Percentiles rank a stretch among this genome's conserved stretches.
phyloP scores from a whole-genome alignment of 2,888 invertebrate species.

The Petrolisthes cinctipes region DNA sequence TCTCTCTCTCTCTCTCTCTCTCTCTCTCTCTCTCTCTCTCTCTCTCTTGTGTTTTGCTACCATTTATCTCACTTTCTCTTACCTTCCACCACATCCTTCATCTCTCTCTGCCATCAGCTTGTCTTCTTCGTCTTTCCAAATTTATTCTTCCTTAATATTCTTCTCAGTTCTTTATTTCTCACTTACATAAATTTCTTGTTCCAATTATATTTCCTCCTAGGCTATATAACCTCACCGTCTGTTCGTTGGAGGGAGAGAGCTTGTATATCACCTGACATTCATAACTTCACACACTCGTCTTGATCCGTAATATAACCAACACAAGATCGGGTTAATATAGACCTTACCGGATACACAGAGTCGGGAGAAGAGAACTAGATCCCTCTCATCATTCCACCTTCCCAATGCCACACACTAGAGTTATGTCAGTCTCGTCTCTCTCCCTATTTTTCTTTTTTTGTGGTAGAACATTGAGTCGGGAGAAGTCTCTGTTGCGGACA shows the following conservation, averaged over 20 bases:
- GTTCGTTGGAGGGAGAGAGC: neutral
- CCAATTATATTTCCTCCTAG: neutral
- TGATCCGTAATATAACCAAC: too few species aligned
- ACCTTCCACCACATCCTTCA: neutral
- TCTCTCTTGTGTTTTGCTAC: conserved; percentile 4
- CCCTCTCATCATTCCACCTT: neutral
- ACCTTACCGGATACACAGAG: too few species aligned
- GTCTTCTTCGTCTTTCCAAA: neutral
- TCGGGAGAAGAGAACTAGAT: too few species aligned
- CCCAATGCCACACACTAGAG: neutral
- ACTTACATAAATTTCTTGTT: neutral
- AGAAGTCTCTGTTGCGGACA: neutral
- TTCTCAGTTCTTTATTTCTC: neutral
- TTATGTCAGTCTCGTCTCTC: neutral
- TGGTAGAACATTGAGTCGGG: neutral
- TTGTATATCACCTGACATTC: neutral
- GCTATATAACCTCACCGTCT: neutral
- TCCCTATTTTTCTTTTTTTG: neutral
- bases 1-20: neutral
- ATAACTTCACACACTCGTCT: neutral
- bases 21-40: conserved; percentile 17
- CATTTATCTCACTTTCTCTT: neutral
- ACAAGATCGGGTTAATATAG: too few species aligned
- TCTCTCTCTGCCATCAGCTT: neutral
- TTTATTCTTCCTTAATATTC: neutral